These are phyloP conservation scores for Matsumurasca onukii DNA, from an alignment of 1,140 invertebrate species.

Conservation along the genomic window DNA sequence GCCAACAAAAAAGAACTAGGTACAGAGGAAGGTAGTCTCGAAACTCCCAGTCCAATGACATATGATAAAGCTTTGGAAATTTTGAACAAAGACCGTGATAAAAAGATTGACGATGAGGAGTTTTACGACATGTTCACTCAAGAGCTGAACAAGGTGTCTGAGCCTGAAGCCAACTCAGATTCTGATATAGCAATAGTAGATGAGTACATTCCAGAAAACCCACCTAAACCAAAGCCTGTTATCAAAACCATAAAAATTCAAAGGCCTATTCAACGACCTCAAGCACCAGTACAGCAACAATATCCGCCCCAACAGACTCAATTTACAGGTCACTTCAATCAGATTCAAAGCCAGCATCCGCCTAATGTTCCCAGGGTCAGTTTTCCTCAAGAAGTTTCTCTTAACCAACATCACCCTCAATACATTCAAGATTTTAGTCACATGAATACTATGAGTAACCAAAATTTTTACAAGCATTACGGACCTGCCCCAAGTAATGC, in stretches of 20 bases:
- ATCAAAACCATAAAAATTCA: background rate
- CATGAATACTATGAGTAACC: background rate
- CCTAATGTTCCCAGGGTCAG: background rate
- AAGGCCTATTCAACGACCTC: background rate
- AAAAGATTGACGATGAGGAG: constrained; percentile 22
- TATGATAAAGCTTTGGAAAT: constrained; percentile 14
- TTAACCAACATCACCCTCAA: background rate
- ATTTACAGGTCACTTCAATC: background rate
- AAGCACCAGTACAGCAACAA: background rate
- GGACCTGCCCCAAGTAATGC: background rate
- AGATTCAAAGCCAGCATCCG: background rate
- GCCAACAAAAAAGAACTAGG: too few relatives aligned
- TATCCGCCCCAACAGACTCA: background rate
- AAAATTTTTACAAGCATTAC: background rate
- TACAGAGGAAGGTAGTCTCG: background rate
- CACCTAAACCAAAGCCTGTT: background rate
- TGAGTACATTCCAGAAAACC: constrained; percentile 8
- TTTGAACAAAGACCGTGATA: constrained; percentile 2
- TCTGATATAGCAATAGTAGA: constrained; percentile 11
- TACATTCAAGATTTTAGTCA: background rate
- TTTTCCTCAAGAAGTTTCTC: background rate
- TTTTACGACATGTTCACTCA: constrained; percentile 21
- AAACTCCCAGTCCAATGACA: background rate
- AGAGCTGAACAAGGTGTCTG: constrained; percentile 14
- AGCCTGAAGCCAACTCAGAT: background rate